Evolutionary conservation across 37 sponge, comb jelly and placozoan genomes (phyloP).

Genomic region (Eunapius fragilis): DNA sequence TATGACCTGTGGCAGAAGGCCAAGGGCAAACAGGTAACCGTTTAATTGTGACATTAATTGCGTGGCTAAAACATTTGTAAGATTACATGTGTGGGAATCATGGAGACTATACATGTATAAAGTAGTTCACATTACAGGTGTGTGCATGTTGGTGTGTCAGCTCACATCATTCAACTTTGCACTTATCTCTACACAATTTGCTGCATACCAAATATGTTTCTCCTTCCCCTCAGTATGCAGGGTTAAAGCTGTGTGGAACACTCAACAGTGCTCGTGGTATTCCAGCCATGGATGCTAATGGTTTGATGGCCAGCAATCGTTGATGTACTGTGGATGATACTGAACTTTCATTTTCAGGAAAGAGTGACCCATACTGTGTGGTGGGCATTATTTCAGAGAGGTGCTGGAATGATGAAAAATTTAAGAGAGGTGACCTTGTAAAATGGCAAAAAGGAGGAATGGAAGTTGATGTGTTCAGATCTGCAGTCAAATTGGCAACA

Average conservation of each 20-base stretch:
- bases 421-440: constrained; percentile 5
- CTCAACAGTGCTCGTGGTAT: constrained; percentile 26
- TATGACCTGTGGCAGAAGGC: not conserved
- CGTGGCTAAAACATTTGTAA: too few relatives aligned
- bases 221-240: constrained; percentile 7
- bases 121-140: not conserved
- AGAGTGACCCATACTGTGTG: constrained; percentile 71
- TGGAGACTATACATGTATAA: too few relatives aligned
- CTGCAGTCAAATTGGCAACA: constrained; percentile 42
- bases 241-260: not conserved
- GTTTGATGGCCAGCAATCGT: constrained; percentile 4
- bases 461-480: constrained; percentile 8
- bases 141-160: not conserved
- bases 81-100: too few relatives aligned
- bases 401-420: not conserved
- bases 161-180: too few relatives aligned
- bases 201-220: not conserved
- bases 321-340: not conserved
- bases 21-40: not conserved
- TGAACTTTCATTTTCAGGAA: constrained; percentile 31
- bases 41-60: too few relatives aligned
- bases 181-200: not conserved
- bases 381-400: constrained; percentile 30
- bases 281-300: constrained; percentile 49
- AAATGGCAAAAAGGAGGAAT: constrained; percentile 36